phyloP scores from a whole-genome alignment of 53 echinoderm and acorn worm species.

The Holothuria scabra region DNA sequence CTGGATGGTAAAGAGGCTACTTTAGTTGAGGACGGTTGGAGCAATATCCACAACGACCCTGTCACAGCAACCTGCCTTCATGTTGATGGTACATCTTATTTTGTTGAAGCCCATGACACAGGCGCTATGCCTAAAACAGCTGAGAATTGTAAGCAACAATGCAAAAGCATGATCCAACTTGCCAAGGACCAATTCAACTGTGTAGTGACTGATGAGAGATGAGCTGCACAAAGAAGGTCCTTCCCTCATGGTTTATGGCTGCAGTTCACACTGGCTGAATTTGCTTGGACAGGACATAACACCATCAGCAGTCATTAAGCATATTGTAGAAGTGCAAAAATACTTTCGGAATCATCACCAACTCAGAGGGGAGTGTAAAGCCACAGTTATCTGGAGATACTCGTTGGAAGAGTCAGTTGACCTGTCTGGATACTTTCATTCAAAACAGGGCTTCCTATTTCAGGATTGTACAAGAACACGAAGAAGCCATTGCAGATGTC shows the following conservation, averaged over 20 bases:
- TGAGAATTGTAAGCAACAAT: neutral
- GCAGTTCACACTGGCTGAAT: conserved; percentile 45
- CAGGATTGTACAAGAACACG: conserved; percentile 25
- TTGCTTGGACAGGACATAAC: conserved; percentile 12
- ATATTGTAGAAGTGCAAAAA: conserved; percentile 19
- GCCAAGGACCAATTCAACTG: conserved; percentile 25
- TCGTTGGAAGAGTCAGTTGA: conserved; percentile 49
- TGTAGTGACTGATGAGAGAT: neutral
- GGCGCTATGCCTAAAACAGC: conserved; percentile 30
- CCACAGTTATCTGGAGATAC: conserved; percentile 53
- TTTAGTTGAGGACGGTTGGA: conserved; percentile 35
- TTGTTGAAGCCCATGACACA: conserved; percentile 13
- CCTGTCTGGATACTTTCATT: conserved; percentile 45
- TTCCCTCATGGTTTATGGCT: conserved; percentile 18
- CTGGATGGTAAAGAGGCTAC: conserved; percentile 36
- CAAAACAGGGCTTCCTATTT: neutral
- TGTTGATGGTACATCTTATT: conserved; percentile 23
- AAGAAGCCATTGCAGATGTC: neutral
- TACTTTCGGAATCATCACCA: conserved; percentile 41
- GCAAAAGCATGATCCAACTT: neutral
- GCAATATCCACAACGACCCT: conserved; percentile 30
- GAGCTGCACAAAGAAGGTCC: conserved; percentile 19
- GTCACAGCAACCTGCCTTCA: conserved; percentile 29
- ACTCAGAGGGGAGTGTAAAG: conserved; percentile 32
- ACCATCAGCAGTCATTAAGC: neutral